Conservation (phyloP, 2,797 vertebrate genomes). For the Catostomus latipinnis region DNA sequence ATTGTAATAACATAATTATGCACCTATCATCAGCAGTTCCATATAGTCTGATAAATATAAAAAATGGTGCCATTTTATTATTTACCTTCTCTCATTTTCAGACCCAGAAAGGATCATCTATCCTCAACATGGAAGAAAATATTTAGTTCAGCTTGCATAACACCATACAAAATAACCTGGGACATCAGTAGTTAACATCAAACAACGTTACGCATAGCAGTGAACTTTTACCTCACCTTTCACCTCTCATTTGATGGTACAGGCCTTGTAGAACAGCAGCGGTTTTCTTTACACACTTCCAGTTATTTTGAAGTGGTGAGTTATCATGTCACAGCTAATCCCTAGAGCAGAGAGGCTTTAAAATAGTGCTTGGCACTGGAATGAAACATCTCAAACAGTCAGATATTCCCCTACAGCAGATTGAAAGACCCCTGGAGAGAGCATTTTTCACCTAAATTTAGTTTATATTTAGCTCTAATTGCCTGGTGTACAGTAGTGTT, state of each 20-base stretch:
- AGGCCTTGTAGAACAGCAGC: background rate
- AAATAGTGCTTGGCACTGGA: constrained; percentile 35
- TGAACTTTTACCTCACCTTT: constrained; percentile 37
- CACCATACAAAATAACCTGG: background rate
- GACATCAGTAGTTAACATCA: constrained; percentile 16
- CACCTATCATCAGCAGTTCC: background rate
- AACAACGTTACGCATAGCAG: constrained; percentile 2
- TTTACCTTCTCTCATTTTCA: constrained; percentile 1
- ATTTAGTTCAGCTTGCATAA: constrained; percentile 9
- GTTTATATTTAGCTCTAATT: constrained; percentile 34
- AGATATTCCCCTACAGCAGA: background rate
- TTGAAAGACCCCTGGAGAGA: constrained; percentile 20
- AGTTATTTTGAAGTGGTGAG: constrained; percentile 35
- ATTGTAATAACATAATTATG: too few species aligned
- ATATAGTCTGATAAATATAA: background rate
- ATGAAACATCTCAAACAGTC: constrained; percentile 29
- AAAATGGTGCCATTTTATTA: background rate
- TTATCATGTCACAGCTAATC: constrained; percentile 42
- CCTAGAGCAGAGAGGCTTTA: constrained; percentile 35
- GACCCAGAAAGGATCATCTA: constrained; percentile 7
- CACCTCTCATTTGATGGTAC: constrained; percentile 15
- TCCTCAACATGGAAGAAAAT: background rate
- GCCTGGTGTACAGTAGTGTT: constrained; percentile 37
- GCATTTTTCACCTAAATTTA: constrained; percentile 34
- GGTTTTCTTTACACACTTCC: constrained; percentile 9